Evolutionary conservation across 2,113 vertebrate genomes (phyloP).

Genomic region (Damaliscus lunatus): DNA sequence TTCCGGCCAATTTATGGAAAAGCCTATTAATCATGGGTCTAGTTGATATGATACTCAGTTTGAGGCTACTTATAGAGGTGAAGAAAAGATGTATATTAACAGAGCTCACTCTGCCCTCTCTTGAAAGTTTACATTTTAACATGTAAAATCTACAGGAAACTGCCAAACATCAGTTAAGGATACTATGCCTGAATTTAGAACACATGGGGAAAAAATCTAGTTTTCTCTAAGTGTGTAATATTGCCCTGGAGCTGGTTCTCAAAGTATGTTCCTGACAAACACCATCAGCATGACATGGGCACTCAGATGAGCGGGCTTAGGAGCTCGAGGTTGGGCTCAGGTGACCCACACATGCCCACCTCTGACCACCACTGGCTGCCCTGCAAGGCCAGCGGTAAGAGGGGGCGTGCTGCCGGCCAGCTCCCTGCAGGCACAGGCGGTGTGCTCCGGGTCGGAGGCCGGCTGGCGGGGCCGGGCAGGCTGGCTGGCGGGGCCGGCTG

Average conservation of each 20-base stretch:
- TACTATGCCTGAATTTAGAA: not conserved
- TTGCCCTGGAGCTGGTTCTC: not conserved
- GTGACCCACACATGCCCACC: rapidly evolving
- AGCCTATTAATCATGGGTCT: not conserved
- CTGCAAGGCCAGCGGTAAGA: rapidly evolving
- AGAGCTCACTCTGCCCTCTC: not conserved
- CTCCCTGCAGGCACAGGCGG: too few species aligned
- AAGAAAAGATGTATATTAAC: not conserved
- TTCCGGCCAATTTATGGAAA: not conserved
- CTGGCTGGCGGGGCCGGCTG: too few species aligned
- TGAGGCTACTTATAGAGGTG: not conserved
- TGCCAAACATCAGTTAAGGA: not conserved
- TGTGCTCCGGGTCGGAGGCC: not conserved
- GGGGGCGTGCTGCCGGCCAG: rapidly evolving
- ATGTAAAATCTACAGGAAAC: not conserved
- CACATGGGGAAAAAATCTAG: not conserved
- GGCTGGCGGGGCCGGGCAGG: too few species aligned
- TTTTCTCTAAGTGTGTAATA: not conserved
- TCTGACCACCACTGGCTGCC: not conserved
- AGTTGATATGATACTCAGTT: not conserved
- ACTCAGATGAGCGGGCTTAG: too few species aligned
- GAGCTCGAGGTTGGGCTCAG: not conserved
- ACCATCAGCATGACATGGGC: not conserved
- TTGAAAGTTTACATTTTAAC: not conserved
- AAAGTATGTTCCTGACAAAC: not conserved